These are phyloP conservation scores for Ennomos erosarius DNA, from an alignment of 2,888 invertebrate genomes.

Conservation along the genomic window DNA sequence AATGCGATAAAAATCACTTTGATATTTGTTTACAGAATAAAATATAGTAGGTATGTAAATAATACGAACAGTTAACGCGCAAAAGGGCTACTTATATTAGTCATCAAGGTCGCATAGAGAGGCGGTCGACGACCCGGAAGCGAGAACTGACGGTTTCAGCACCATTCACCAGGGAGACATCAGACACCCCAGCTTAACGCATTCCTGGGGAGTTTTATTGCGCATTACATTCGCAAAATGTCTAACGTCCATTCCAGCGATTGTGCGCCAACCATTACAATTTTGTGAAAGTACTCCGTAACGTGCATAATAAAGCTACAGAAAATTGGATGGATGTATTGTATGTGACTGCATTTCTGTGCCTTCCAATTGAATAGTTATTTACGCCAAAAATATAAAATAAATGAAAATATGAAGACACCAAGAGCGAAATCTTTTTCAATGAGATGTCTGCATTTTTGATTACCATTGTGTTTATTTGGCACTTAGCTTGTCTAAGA, in stretches of 20 bases:
- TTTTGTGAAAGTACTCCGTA: conserved; percentile 35
- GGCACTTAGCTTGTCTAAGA: background rate
- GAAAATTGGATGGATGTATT: conserved; percentile 11
- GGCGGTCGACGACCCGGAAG: conserved; percentile 70
- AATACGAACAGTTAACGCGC: conserved; percentile 35
- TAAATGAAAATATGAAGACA: conserved; percentile 6
- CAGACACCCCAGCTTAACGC: conserved; percentile 36
- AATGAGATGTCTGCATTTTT: conserved; percentile 2
- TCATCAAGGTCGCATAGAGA: conserved; percentile 56
- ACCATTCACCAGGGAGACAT: conserved; percentile 19
- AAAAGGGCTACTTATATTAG: conserved; percentile 52
- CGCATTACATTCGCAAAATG: conserved; percentile 49
- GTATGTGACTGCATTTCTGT: conserved; percentile 20
- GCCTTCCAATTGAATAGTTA: conserved; percentile 19
- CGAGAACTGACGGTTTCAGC: conserved; percentile 37
- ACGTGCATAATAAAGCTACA: conserved; percentile 29
- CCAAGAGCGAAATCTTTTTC: conserved; percentile 2
- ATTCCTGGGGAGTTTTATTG: conserved; percentile 56
- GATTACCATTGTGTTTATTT: background rate
- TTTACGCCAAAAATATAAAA: conserved; percentile 10
- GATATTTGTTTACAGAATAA: no score
- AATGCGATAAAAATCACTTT: no score
- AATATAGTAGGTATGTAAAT: no score
- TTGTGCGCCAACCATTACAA: conserved; percentile 33
- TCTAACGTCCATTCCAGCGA: conserved; percentile 43